These are phyloP conservation scores for Eupithecia tripunctaria DNA, from an alignment of 2,888 invertebrate species.

Conservation along the genomic window DNA sequence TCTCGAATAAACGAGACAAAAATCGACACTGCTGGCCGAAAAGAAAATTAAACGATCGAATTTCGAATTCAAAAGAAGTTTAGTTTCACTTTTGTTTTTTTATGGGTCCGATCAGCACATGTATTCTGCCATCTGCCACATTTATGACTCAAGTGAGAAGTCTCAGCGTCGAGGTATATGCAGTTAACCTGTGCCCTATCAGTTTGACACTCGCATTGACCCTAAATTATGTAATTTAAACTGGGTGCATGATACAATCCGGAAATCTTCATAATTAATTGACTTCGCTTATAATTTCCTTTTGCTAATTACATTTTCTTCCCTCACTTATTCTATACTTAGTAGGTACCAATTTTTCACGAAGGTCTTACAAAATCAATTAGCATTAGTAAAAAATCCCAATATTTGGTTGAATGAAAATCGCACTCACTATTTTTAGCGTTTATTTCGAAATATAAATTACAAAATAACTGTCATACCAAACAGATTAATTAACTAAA, in stretches of 20 bases:
- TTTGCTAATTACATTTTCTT: not conserved
- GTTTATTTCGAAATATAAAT: conserved; percentile 53
- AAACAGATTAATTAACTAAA: conserved; percentile 46
- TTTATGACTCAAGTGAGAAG: conserved; percentile 51
- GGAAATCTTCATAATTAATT: conserved; percentile 31
- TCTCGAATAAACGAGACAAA: conserved; percentile 20
- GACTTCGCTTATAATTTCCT: conserved; percentile 3
- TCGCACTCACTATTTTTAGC: conserved; percentile 23
- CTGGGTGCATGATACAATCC: conserved; percentile 38
- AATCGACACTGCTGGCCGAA: not conserved
- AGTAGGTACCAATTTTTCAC: not conserved
- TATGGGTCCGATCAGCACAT: conserved; percentile 38
- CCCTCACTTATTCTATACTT: not conserved
- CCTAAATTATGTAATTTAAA: conserved; percentile 50
- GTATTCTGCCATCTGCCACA: conserved; percentile 35
- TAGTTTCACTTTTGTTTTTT: conserved; percentile 11
- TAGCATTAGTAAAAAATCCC: not conserved
- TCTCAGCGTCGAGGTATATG: conserved; percentile 46
- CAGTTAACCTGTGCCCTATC: conserved; percentile 65
- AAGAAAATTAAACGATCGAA: conserved; percentile 4
- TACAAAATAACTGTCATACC: conserved; percentile 50
- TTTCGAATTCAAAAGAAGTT: conserved; percentile 8
- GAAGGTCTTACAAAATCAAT: not conserved
- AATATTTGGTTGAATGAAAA: not conserved
- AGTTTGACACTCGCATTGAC: conserved; percentile 73